phyloP scores from a whole-genome alignment of 1,140 invertebrate species.

The Heliconius nattereri region DNA sequence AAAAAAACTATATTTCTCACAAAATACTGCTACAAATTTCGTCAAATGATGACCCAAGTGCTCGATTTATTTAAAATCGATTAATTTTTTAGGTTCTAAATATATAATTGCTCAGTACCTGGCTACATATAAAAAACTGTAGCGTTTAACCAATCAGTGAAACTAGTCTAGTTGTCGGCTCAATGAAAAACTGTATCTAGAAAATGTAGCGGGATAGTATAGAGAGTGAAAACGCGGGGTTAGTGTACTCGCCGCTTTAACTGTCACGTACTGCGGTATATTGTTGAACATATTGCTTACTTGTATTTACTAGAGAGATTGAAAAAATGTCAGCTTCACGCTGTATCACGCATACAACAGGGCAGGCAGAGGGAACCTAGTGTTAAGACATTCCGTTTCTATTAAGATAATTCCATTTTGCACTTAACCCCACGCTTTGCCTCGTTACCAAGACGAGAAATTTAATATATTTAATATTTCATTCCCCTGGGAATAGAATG shows the following conservation, averaged over 20 bases:
- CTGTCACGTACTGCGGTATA: slow-evolving; percentile 27
- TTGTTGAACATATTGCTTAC: background rate
- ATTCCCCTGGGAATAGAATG: too few relatives aligned
- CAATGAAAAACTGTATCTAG: slow-evolving; percentile 73
- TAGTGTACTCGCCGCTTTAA: slow-evolving; percentile 50
- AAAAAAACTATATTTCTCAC: background rate
- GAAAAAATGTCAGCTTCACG: background rate
- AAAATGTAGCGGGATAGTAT: slow-evolving; percentile 67
- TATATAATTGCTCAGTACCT: background rate
- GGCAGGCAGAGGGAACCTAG: too few relatives aligned
- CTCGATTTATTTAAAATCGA: background rate
- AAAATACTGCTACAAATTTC: background rate
- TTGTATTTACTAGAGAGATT: background rate
- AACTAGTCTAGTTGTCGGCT: slow-evolving; percentile 52
- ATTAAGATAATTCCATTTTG: too few relatives aligned
- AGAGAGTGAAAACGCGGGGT: slow-evolving; percentile 70
- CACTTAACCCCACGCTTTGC: too few relatives aligned
- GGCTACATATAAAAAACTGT: slow-evolving; percentile 30
- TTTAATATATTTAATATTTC: too few relatives aligned
- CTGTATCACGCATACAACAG: too few relatives aligned
- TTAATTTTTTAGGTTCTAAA: slow-evolving; percentile 2
- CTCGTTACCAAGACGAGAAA: too few relatives aligned
- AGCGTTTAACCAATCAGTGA: slow-evolving; percentile 54
- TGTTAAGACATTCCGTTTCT: too few relatives aligned
- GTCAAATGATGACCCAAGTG: slow-evolving; percentile 3